Conservation (phyloP, 2,113 vertebrate genomes). For the Hepsetus odoe region DNA sequence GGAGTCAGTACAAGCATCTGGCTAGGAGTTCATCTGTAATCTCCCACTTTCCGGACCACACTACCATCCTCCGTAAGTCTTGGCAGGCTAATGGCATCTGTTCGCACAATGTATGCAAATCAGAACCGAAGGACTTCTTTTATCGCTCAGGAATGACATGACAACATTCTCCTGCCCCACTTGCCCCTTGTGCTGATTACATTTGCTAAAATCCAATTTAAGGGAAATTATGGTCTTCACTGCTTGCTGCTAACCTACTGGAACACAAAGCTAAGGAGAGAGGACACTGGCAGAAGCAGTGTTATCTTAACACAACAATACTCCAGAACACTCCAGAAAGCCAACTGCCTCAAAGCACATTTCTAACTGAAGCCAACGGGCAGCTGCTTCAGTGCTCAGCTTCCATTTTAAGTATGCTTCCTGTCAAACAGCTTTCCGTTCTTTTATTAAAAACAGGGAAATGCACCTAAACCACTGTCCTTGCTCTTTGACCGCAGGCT, state of each 20-base stretch:
- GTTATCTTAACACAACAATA: neutral
- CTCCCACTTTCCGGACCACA: slow-evolving; percentile 24
- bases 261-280: neutral
- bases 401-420: neutral
- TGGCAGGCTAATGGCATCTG: slow-evolving; percentile 10
- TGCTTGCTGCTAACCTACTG: slow-evolving; percentile 4
- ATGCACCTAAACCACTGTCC: too few relatives aligned
- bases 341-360: neutral
- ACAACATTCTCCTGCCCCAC: neutral
- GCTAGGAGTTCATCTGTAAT: slow-evolving; percentile 25
- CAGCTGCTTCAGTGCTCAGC: neutral
- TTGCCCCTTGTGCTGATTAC: slow-evolving; percentile 23
- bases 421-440: neutral
- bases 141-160: neutral
- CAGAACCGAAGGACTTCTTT: slow-evolving; percentile 2
- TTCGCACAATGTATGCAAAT: neutral
- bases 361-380: neutral
- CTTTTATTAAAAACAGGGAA: neutral
- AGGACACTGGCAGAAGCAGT: too few relatives aligned
- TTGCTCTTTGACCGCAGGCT: too few relatives aligned
- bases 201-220: slow-evolving; percentile 32
- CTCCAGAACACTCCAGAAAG: neutral
- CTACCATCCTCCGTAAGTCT: slow-evolving; percentile 15
- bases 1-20: slow-evolving; percentile 34
- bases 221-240: slow-evolving; percentile 24